Conservation (phyloP, 2,797 vertebrate genomes). For the Hypotaenidia okinawae region DNA sequence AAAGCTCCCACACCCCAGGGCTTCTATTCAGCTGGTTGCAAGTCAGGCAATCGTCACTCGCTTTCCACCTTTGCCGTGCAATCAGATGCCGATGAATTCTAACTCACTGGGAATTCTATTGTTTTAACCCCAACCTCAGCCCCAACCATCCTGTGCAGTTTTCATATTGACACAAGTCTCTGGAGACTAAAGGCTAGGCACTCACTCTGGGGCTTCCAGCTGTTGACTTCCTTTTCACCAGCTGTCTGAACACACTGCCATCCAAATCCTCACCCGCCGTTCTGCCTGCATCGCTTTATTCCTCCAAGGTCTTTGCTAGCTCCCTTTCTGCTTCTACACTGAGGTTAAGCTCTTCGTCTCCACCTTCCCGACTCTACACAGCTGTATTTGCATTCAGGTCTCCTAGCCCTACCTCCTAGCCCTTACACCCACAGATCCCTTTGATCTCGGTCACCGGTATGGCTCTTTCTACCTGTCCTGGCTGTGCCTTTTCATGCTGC, state of each 20-base stretch:
- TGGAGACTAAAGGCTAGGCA: not conserved
- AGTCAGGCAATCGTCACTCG: not conserved
- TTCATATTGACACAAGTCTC: not conserved
- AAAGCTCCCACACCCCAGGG: not conserved
- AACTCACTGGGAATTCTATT: not conserved
- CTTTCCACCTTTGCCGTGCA: not conserved
- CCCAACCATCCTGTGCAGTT: not conserved
- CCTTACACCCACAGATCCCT: accelerated
- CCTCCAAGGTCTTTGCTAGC: not conserved
- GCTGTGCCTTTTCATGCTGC: not conserved
- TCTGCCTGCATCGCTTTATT: not conserved
- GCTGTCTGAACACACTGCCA: not conserved
- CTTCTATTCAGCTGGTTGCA: not conserved
- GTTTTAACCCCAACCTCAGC: not conserved
- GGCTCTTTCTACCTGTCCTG: not conserved
- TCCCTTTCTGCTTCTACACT: not conserved
- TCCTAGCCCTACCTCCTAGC: not conserved
- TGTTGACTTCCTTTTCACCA: not conserved
- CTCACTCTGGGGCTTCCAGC: not conserved
- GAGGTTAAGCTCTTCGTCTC: not conserved
- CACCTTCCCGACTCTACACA: not conserved
- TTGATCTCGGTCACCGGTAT: not conserved
- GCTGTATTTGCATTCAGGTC: accelerated
- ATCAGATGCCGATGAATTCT: not conserved
- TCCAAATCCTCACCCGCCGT: not conserved